Evolutionary conservation across 2,888 invertebrate genomes (phyloP), one percentile per base, ranked within the genome.

Genomic region (Harpalus rubripes): DNA sequence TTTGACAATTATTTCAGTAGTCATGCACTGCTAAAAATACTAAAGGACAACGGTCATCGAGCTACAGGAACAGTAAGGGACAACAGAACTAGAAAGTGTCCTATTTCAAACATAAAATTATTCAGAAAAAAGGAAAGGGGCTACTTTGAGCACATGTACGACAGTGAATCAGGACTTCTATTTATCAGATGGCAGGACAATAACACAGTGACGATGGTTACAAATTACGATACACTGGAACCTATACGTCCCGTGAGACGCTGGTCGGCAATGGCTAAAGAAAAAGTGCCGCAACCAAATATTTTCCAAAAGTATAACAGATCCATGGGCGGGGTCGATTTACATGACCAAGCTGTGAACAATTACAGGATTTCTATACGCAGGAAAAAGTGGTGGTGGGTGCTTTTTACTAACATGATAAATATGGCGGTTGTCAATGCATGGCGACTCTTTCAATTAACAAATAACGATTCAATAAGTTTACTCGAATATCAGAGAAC

Each of bases 381-480:
- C 22, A 18, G 78, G 1, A 56, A 78, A 56, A 78, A 78, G 15
- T 78, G 56, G 78, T 78, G 52, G 39, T 78, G 78, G 78, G 78
- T 58, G 15, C 16, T 78, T 56, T 56, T 56, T 52, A 78, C 78
- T 10, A 16, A 58, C 16, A 78, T 78, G 52, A n/a, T 78, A 8
- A 58, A 58, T 78, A 56, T 78, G 56, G 32, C 78, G 10, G 6
- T 78, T 6, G 56, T 56, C 5, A 52, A 78, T 56, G 15, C 56
- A 22, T 78, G 78, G 78, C 39, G 16, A 72, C 22, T 72, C n/a
- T n/a, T n/a, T n/a, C 22, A 22, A 22, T 22, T 22, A 22, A 3
- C 22, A 22, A 22, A 22, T 22, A 22, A 22, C 22, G 22, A 22
- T 1, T 22, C 22, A 22, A 22, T 3, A 22, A 22, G 22, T 22